These are phyloP conservation scores for Rhadina sibilatrix DNA, from an alignment of 2,113 vertebrate genomes.

Conservation along the genomic window DNA sequence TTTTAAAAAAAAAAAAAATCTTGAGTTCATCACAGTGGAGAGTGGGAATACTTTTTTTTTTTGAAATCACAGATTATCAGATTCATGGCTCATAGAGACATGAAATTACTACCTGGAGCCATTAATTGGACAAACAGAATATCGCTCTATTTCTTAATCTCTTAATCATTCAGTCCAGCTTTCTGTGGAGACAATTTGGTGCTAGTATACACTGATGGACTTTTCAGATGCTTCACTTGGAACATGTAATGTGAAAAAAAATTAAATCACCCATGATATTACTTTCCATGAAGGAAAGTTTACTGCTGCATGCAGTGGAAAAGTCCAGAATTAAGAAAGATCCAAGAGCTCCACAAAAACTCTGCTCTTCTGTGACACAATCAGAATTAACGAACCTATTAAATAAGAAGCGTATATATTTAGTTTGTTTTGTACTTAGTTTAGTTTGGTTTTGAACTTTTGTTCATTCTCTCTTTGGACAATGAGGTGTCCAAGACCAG, in stretches of 20 bases:
- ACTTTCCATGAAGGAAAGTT: background rate
- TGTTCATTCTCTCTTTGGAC: background rate
- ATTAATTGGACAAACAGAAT: background rate
- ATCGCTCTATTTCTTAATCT: background rate
- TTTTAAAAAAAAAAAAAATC: background rate
- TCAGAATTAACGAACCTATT: background rate
- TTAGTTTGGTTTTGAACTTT: no score
- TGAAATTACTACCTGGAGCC: background rate
- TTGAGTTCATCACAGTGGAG: background rate
- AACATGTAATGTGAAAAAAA: background rate
- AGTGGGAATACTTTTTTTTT: background rate
- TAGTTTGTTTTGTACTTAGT: background rate
- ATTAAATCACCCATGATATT: background rate
- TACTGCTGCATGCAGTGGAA: background rate
- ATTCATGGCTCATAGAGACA: background rate
- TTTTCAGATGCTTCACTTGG: conserved; percentile 25
- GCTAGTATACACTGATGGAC: background rate
- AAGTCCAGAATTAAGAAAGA: background rate
- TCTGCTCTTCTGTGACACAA: background rate
- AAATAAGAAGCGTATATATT: background rate
- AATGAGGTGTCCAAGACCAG: background rate
- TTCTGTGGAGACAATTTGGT: background rate
- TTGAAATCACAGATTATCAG: background rate
- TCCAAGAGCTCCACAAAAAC: background rate
- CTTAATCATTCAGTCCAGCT: background rate